A percentile compares a stretch with the other conserved stretches of the same genome.
Conservation (phyloP, 2,888 invertebrate species). For the Platynereis dumerilii region DNA sequence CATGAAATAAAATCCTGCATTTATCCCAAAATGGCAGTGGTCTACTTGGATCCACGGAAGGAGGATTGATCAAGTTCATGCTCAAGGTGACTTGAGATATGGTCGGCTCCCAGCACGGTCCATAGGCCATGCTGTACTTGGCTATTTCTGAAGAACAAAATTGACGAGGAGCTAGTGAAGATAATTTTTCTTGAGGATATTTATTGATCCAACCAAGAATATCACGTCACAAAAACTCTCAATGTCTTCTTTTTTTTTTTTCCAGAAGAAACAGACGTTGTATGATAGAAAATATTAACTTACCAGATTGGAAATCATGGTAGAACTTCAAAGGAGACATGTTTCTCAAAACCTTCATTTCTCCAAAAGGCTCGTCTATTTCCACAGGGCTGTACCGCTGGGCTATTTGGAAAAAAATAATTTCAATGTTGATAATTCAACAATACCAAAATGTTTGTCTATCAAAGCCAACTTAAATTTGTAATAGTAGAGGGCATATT, state of each 20-base stretch:
- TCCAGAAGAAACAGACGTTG: too few relatives aligned
- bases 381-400: conserved; percentile 79
- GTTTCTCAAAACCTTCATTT: conserved; percentile 78
- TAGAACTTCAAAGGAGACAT: conserved; percentile 97
- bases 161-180: background rate
- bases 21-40: conserved; percentile 99
- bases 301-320: conserved; percentile 90
- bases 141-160: conserved; percentile 75
- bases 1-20: conserved; percentile 88
- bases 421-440: too few relatives aligned
- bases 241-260: too few relatives aligned
- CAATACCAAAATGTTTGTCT: too few relatives aligned
- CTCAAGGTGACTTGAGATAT: conserved; percentile 88
- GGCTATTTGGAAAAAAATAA: conserved; percentile 65
- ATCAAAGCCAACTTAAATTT: too few relatives aligned
- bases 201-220: too few relatives aligned
- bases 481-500: too few relatives aligned
- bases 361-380: conserved; percentile 85
- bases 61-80: conserved; percentile 73
- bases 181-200: background rate
- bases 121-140: conserved; percentile 90
- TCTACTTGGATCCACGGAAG: conserved; percentile 80
- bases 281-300: too few relatives aligned
- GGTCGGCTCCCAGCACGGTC: conserved; percentile 99
- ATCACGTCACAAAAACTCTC: background rate